Base-by-base conservation (phyloP, 2,113 vertebrate genomes). In the Dryoscopus gambensis region DNA sequence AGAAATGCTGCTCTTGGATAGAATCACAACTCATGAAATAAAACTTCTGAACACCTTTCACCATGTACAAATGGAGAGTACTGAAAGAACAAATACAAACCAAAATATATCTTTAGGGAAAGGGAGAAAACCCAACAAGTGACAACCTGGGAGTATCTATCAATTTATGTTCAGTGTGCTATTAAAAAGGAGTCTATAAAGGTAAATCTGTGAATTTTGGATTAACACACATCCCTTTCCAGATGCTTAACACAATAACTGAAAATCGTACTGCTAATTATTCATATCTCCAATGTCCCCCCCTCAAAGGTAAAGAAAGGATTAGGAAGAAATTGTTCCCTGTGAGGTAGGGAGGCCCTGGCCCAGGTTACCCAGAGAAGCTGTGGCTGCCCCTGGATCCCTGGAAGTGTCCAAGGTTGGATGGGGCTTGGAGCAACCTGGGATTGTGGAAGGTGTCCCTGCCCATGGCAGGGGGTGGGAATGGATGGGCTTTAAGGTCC, bases 311-410 rank as follows among this genome's bases (percentile, higher is more conserved):
- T 42, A 62, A 53, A 42, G 27, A 75, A 69, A 83, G 11, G 8
- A 52, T 59, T 39, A 67, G 9, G 46, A 52, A 18, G 60, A 9
- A 74, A 68, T 47, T 46, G 0, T n/a, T 20, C n/a, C 33, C 37
- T 60, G 7, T 0, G 28, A 52, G 15, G 12, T 46, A 60, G 15
- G 0, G 0, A 53, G 39, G 28, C 10, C 10, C 60, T 67, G 52
- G 77, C 33, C 59, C 28, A 74, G 44, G 11, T 12, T 65, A 15
- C 8, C 31, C 52, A 74, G 44, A 65, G 59, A 0, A 65, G 59
- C 28, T 88, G 67, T 27, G 42, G 42, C n/a, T 81, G 60, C 23
- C 28, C 44, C 52, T 53, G 63, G 39, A 89, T 28, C 52, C 27
- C 60, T 74, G 33, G 22, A 0, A 65, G 59, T 31, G 30, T 0